Percentiles rank a stretch among this genome's conserved stretches.
phyloP scores from a whole-genome alignment of 2,113 vertebrate species.

The Brachyhypopomus occidentalis region DNA sequence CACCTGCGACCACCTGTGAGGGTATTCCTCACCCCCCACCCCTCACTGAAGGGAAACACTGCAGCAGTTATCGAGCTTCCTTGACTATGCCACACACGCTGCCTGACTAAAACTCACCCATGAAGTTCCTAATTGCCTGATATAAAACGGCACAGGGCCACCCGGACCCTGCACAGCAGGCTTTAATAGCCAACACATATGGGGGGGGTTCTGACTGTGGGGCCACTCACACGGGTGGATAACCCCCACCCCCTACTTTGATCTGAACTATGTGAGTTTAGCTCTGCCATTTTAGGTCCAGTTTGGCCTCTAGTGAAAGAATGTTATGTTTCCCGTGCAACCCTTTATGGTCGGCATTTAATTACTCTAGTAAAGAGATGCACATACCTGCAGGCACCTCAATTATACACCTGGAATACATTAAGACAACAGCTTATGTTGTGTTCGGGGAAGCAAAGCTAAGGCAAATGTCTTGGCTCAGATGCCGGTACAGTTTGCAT shows the following conservation, averaged over 20 bases:
- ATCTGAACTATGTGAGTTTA: constrained; percentile 47
- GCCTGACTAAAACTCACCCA: constrained; percentile 31
- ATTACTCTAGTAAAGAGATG: constrained; percentile 56
- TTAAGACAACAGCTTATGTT: constrained; percentile 49
- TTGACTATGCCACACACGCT: constrained; percentile 29
- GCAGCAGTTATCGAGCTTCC: constrained; percentile 20
- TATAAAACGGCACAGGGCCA: constrained; percentile 47
- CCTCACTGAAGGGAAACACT: constrained; percentile 2
- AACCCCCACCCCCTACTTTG: constrained; percentile 36
- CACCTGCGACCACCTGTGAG: not conserved
- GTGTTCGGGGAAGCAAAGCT: constrained; percentile 32
- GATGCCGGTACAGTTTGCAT: constrained; percentile 3
- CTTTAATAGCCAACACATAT: constrained; percentile 53
- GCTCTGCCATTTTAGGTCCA: constrained; percentile 35
- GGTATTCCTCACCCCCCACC: not conserved
- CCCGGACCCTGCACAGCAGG: constrained; percentile 41
- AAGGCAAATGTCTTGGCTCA: constrained; percentile 29
- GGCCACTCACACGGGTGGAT: constrained; percentile 31
- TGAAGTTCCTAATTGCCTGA: constrained; percentile 41
- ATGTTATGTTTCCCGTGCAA: constrained; percentile 57
- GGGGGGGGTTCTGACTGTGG: constrained; percentile 41
- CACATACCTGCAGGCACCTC: constrained; percentile 42
- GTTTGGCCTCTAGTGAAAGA: constrained; percentile 51
- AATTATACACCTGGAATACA: constrained; percentile 56
- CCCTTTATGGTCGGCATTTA: constrained; percentile 52